A percentile compares a stretch with the other conserved stretches of the same genome.
Conservation (phyloP, 2,113 vertebrate species). For the Dasyprocta punctata region DNA sequence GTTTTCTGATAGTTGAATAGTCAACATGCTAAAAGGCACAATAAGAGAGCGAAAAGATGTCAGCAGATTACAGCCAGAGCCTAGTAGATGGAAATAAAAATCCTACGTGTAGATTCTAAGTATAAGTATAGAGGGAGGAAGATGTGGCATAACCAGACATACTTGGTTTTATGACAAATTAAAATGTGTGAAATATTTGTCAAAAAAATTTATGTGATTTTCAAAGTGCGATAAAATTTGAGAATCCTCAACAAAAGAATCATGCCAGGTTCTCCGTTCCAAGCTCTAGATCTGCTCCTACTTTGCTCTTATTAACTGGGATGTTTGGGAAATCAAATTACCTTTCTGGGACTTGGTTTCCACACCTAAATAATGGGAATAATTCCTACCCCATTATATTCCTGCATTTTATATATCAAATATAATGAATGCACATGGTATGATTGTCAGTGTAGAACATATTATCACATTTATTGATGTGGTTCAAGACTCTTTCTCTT, state of each 20-base stretch:
- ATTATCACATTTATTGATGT: conserved; percentile 43
- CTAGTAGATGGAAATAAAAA: background rate
- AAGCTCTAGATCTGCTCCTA: background rate
- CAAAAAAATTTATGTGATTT: conserved; percentile 16
- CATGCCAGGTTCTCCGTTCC: background rate
- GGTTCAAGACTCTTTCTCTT: conserved; percentile 37
- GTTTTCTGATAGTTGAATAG: background rate
- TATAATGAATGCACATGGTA: background rate
- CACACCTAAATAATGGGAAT: background rate
- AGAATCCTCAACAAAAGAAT: background rate
- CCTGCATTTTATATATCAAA: conserved; percentile 4
- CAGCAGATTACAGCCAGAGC: background rate
- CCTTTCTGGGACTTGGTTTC: background rate
- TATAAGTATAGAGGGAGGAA: background rate
- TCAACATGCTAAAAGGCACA: background rate
- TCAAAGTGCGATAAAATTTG: background rate
- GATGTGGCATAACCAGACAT: background rate
- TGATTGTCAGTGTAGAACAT: background rate
- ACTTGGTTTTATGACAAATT: background rate
- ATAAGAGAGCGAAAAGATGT: background rate
- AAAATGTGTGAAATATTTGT: background rate
- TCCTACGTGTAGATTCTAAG: background rate
- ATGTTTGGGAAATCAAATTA: background rate
- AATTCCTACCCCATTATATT: background rate
- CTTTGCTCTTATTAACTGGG: background rate